phyloP scores from a whole-genome alignment of 2,113 vertebrate species.

The human region DNA sequence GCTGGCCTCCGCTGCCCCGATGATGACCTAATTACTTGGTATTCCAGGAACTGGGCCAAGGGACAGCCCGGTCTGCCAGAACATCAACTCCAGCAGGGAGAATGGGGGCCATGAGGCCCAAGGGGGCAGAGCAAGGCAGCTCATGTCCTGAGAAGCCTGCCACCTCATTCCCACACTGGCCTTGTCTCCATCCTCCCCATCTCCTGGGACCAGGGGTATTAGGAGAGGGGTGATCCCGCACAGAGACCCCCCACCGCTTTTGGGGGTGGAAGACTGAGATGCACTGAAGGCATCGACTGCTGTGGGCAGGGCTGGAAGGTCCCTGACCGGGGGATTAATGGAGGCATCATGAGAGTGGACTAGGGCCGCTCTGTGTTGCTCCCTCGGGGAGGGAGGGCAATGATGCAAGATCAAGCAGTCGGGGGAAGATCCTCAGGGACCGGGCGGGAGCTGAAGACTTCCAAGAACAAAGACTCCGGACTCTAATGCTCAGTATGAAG shows the following conservation, averaged over 20 bases:
- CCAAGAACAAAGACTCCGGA: background rate
- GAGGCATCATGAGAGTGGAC: background rate
- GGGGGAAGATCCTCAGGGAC: background rate
- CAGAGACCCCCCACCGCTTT: background rate
- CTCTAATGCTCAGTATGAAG: background rate
- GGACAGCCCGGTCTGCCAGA: background rate
- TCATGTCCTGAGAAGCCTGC: background rate
- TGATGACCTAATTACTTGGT: background rate
- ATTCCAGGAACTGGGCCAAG: background rate
- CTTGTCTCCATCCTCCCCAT: background rate
- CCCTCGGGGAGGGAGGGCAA: fast-evolving
- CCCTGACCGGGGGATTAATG: background rate
- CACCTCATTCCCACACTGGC: background rate
- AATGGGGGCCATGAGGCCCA: fast-evolving
- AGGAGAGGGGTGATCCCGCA: no score
- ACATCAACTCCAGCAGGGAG: background rate
- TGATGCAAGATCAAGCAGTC: background rate
- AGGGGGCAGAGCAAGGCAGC: background rate
- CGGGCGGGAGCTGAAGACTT: fast-evolving
- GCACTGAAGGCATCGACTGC: fast-evolving
- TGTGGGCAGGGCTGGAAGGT: background rate
- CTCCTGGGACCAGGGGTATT: background rate
- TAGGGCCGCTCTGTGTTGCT: background rate
- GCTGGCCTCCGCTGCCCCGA: background rate
- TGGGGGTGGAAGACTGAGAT: fast-evolving